Evolutionary conservation across 2,113 vertebrate species (phyloP).

Genomic region (Indicator maculatus): DNA sequence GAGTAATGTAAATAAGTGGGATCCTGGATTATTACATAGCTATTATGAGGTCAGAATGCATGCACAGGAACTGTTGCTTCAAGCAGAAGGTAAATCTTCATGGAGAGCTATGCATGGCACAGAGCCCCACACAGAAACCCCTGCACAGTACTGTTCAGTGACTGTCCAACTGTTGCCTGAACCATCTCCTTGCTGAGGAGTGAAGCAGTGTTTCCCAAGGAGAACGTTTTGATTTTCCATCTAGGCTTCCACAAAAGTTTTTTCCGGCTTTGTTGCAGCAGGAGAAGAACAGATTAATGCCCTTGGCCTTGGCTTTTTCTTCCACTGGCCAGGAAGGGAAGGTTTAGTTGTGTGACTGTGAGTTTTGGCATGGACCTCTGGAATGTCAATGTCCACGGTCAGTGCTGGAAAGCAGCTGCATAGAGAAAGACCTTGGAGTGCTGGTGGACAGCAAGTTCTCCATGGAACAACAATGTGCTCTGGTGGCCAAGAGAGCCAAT

Average conservation of each 20-base stretch:
- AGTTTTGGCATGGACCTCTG: not conserved
- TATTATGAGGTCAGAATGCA: constrained; percentile 59
- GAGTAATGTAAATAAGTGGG: constrained; percentile 71
- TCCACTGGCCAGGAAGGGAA: not conserved
- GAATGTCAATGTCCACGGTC: not conserved
- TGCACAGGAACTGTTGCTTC: constrained; percentile 57
- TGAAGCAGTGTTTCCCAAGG: not conserved
- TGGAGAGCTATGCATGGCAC: not conserved
- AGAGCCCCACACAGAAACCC: constrained; percentile 19
- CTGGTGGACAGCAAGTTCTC: too few species aligned
- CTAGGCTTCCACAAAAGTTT: not conserved
- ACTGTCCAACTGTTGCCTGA: not conserved
- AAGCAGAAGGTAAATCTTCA: constrained; percentile 65
- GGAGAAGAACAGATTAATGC: not conserved
- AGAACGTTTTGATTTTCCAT: constrained; percentile 36
- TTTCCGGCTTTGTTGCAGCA: not conserved
- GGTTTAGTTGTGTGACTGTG: not conserved
- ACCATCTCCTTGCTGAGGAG: not conserved
- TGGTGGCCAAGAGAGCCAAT: too few species aligned
- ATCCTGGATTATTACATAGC: constrained; percentile 60
- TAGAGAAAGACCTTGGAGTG: too few species aligned
- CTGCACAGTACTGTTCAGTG: not conserved
- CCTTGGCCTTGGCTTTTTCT: not conserved
- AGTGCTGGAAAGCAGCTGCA: too few species aligned
- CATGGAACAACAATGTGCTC: too few species aligned